phyloP scores from a whole-genome alignment of 2,888 invertebrate species.

The Celastrina argiolus region DNA sequence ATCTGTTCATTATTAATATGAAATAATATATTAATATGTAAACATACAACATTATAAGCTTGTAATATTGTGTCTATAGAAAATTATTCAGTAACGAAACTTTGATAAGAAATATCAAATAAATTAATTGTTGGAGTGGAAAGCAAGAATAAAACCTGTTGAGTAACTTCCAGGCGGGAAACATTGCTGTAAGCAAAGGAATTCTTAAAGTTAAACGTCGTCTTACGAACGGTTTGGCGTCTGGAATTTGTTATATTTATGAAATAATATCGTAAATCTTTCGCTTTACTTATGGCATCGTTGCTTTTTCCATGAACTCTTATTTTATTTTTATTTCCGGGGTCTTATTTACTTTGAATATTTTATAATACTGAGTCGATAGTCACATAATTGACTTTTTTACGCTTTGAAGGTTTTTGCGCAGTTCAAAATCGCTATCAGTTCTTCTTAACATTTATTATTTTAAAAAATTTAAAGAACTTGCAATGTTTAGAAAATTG shows the following conservation, averaged over 20 bases:
- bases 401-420: too few relatives aligned
- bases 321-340: neutral
- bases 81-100: neutral
- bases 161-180: neutral
- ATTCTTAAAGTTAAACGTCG: constrained; percentile 7
- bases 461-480: too few relatives aligned
- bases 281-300: neutral
- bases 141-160: constrained; percentile 17
- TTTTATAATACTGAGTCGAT: neutral
- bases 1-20: too few relatives aligned
- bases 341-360: neutral
- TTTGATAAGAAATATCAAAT: neutral
- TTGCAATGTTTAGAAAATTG: too few relatives aligned
- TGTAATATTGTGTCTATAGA: too few relatives aligned
- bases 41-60: too few relatives aligned
- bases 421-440: too few relatives aligned
- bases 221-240: constrained; percentile 13
- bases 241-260: constrained; percentile 5
- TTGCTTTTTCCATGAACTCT: neutral
- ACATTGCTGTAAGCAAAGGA: constrained; percentile 4
- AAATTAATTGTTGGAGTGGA: constrained; percentile 6
- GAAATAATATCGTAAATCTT: neutral
- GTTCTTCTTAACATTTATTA: too few relatives aligned
- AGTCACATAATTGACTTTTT: too few relatives aligned
- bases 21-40: too few relatives aligned